These are phyloP conservation scores for Psittacula cyanocephala DNA, from an alignment of 2,113 vertebrate species.

Conservation along the genomic window DNA sequence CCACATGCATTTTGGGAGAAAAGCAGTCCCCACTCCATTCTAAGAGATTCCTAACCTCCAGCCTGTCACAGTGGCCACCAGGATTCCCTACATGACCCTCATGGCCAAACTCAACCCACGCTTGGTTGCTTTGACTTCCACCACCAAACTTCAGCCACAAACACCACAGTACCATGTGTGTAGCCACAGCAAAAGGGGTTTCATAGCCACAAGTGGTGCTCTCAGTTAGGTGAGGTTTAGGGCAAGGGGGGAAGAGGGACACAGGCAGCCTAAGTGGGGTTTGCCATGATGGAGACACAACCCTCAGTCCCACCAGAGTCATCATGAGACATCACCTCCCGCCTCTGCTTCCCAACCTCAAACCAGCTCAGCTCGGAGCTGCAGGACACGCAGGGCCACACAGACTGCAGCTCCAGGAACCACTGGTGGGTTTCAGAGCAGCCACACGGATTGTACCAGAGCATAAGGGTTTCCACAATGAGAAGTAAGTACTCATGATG, in stretches of 20 bases:
- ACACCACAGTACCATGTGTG: accelerated
- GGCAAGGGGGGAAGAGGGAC: neutral
- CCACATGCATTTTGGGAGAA: neutral
- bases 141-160: neutral
- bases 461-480: neutral
- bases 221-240: neutral
- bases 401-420: neutral
- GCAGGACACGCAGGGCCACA: neutral
- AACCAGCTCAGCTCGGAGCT: neutral
- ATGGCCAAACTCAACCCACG: neutral
- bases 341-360: neutral
- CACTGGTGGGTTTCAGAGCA: neutral
- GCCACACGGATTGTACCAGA: neutral
- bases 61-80: neutral
- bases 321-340: neutral
- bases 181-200: accelerated
- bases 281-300: neutral
- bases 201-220: accelerated
- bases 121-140: neutral
- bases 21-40: neutral
- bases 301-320: neutral
- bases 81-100: neutral
- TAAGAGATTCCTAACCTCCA: neutral
- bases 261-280: neutral
- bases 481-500: neutral